These are phyloP conservation scores for Silurus lanzhouensis DNA, from an alignment of 2,797 vertebrate genomes.

Conservation along the genomic window DNA sequence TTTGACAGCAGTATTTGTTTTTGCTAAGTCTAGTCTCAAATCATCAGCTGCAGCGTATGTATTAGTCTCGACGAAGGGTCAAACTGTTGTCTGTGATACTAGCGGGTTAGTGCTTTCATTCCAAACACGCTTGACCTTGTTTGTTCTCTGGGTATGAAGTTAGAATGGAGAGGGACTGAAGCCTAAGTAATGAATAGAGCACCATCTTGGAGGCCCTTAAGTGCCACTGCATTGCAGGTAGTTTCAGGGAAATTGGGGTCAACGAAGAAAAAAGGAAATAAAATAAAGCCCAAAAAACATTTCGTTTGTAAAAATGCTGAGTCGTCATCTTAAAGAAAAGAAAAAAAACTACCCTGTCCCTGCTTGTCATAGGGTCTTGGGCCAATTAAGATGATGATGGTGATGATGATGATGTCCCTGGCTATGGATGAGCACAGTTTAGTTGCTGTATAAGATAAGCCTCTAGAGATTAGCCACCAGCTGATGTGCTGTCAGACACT, in stretches of 20 bases:
- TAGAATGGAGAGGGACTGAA: not conserved
- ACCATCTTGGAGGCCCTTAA: constrained; percentile 1
- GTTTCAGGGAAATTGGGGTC: constrained; percentile 8
- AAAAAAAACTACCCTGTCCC: not conserved
- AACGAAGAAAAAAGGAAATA: not conserved
- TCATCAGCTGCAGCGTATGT: not conserved
- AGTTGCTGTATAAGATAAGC: constrained; percentile 18
- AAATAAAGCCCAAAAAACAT: not conserved
- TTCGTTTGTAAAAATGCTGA: not conserved
- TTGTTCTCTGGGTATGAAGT: not conserved
- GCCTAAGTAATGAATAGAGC: constrained; percentile 33
- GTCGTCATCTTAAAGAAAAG: constrained; percentile 2
- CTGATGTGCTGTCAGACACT: constrained; percentile 12
- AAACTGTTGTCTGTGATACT: not conserved
- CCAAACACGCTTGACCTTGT: constrained; percentile 12
- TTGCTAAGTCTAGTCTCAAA: not conserved
- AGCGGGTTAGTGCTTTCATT: constrained; percentile 1
- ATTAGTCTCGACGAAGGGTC: not conserved
- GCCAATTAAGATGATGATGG: constrained; percentile 16
- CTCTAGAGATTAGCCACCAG: constrained; percentile 2
- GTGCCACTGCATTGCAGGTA: constrained; percentile 31
- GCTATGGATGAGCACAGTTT: not conserved
- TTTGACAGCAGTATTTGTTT: too few species aligned
- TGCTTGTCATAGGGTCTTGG: not conserved
- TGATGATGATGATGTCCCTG: not conserved